phyloP scores from a whole-genome alignment of 2,888 invertebrate species.

The Hedya salicella region DNA sequence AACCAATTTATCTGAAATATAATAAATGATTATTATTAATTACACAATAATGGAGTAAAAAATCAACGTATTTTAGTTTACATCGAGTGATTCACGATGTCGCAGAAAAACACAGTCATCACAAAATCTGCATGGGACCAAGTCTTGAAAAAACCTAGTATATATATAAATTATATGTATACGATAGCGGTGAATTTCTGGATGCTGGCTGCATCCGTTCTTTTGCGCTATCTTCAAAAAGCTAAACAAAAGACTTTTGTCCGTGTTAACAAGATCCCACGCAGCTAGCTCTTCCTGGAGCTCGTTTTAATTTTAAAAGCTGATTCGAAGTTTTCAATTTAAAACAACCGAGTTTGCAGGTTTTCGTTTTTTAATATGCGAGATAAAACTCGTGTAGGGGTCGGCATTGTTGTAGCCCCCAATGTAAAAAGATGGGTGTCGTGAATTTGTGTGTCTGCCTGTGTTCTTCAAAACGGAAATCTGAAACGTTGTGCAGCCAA shows the following conservation, averaged over 20 bases:
- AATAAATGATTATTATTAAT: too few relatives aligned
- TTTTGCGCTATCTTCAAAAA: conserved; percentile 23
- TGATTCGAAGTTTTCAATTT: background rate
- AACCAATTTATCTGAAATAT: too few relatives aligned
- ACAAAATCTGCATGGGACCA: too few relatives aligned
- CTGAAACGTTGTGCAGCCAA: too few relatives aligned
- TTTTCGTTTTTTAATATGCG: background rate
- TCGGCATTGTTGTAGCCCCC: background rate
- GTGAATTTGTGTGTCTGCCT: too few relatives aligned
- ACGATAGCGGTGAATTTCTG: conserved; percentile 5
- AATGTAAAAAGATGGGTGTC: background rate
- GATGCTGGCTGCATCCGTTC: conserved; percentile 12
- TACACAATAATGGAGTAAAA: too few relatives aligned
- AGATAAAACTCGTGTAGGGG: background rate
- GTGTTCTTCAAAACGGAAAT: too few relatives aligned
- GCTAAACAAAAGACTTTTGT: conserved; percentile 28
- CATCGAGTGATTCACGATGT: too few relatives aligned
- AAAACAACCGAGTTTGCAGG: background rate
- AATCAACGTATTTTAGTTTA: too few relatives aligned
- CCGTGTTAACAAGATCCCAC: conserved; percentile 18
- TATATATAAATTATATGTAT: background rate
- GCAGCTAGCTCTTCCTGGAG: background rate
- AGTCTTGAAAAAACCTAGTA: background rate
- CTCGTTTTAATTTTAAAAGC: background rate
- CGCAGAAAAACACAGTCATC: too few relatives aligned